A percentile compares a stretch with the other conserved stretches of the same genome.
Evolutionary conservation across 2,888 invertebrate genomes (phyloP).

Genomic region (Pasiphila rectangulata): DNA sequence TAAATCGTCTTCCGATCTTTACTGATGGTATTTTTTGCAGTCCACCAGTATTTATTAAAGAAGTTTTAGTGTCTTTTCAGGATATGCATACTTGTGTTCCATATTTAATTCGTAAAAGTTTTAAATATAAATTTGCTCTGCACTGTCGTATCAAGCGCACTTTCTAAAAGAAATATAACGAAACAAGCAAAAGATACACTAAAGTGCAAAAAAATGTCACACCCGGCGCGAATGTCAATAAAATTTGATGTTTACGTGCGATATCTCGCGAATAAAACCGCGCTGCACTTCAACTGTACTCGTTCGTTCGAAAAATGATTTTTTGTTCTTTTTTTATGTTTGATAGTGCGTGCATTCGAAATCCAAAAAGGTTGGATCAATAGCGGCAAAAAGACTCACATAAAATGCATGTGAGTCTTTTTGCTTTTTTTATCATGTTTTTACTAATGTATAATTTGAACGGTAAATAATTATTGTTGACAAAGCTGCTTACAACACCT

Average conservation of each 20-base stretch:
- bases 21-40: no score
- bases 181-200: constrained; percentile 42
- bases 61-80: no score
- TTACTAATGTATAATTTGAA: background rate
- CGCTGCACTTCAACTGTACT: constrained; percentile 47
- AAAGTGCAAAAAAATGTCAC: constrained; percentile 57
- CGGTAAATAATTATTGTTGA: no score
- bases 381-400: background rate
- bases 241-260: constrained; percentile 69
- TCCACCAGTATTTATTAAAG: background rate
- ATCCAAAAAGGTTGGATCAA: constrained; percentile 15
- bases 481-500: no score
- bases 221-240: constrained; percentile 62
- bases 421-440: no score
- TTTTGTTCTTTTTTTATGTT: constrained; percentile 32
- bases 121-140: background rate
- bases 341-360: constrained; percentile 9
- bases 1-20: no score
- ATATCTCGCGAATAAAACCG: constrained; percentile 61
- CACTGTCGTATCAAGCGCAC: no score
- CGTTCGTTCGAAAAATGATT: constrained; percentile 51
- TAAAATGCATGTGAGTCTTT: no score
- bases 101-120: no score
- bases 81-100: no score
- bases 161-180: constrained; percentile 32